A percentile compares a stretch with the other conserved stretches of the same genome.
Conservation (phyloP, 2,113 vertebrate species). For the Urocolius indicus region DNA sequence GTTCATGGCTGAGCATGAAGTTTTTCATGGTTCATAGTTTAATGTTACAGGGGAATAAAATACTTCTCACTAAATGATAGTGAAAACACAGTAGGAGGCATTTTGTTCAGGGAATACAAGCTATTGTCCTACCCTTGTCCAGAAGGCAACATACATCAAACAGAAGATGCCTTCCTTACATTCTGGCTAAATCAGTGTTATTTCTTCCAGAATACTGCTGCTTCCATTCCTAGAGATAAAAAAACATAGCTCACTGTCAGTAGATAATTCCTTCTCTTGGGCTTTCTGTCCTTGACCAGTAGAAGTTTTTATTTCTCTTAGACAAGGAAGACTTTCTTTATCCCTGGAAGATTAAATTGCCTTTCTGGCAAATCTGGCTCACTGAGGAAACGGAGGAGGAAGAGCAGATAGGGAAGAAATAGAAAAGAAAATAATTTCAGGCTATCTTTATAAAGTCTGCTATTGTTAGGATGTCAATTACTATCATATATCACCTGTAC, state of each 20-base stretch:
- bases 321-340: conserved; percentile 41
- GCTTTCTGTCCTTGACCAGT: conserved; percentile 54
- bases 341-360: conserved; percentile 50
- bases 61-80: not conserved
- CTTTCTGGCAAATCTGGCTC: conserved; percentile 39
- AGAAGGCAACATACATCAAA: conserved; percentile 33
- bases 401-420: conserved; percentile 15
- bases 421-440: conserved; percentile 35
- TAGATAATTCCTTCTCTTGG: conserved; percentile 47
- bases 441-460: not conserved
- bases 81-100: not conserved
- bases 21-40: not conserved
- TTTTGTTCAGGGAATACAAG: conserved; percentile 14
- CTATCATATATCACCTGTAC: conserved; percentile 14
- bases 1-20: not conserved
- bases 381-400: conserved; percentile 27
- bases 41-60: conserved; percentile 29
- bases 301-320: conserved; percentile 53
- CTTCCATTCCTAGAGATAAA: conserved; percentile 27
- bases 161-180: conserved; percentile 35
- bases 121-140: conserved; percentile 44
- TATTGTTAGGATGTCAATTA: conserved; percentile 50
- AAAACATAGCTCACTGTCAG: conserved; percentile 40
- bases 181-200: conserved; percentile 46
- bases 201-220: conserved; percentile 42